Percentiles rank a stretch among this genome's conserved stretches.
phyloP scores from a whole-genome alignment of 1,140 invertebrate species.

The Aphaenogaster floridana region DNA sequence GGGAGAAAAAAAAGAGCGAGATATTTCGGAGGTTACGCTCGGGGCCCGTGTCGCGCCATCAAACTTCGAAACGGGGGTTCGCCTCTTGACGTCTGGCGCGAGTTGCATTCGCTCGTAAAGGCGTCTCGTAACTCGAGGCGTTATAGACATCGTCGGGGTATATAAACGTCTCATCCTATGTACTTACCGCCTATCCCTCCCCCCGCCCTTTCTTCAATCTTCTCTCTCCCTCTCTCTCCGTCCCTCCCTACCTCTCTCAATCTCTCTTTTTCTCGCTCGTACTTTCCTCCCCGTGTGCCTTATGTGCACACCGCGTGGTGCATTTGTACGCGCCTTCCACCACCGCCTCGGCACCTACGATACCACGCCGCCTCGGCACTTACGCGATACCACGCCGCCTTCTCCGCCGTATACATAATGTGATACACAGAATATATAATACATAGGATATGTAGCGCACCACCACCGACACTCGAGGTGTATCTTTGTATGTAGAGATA shows the following conservation, averaged over 20 bases:
- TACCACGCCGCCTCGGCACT: conserved; percentile 2
- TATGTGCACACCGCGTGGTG: conserved; percentile 14
- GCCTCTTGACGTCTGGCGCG: conserved; percentile 84
- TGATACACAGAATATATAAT: conserved; percentile 5
- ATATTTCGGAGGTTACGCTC: conserved; percentile 80
- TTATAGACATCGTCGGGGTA: conserved; percentile 87
- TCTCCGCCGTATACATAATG: conserved; percentile 18
- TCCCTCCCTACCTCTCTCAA: neutral
- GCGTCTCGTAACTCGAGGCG: conserved; percentile 87
- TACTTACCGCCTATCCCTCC: conserved; percentile 80
- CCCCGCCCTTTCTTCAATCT: conserved; percentile 5
- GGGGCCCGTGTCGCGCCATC: conserved; percentile 73
- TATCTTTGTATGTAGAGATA: conserved; percentile 56
- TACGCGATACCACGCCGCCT: conserved; percentile 17
- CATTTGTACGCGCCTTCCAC: conserved; percentile 40
- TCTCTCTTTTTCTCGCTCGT: neutral
- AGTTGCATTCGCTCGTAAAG: conserved; percentile 86
- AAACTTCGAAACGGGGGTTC: conserved; percentile 79
- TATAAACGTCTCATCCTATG: conserved; percentile 87
- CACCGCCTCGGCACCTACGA: conserved; percentile 16
- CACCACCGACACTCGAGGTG: conserved; percentile 15
- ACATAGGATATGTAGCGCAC: conserved; percentile 55
- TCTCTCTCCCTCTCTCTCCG: neutral
- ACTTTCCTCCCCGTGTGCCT: conserved; percentile 7
- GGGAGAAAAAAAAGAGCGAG: conserved; percentile 49